These are phyloP conservation scores for Dendrocopos noguchii DNA, from an alignment of 2,113 vertebrate genomes.

Conservation along the genomic window DNA sequence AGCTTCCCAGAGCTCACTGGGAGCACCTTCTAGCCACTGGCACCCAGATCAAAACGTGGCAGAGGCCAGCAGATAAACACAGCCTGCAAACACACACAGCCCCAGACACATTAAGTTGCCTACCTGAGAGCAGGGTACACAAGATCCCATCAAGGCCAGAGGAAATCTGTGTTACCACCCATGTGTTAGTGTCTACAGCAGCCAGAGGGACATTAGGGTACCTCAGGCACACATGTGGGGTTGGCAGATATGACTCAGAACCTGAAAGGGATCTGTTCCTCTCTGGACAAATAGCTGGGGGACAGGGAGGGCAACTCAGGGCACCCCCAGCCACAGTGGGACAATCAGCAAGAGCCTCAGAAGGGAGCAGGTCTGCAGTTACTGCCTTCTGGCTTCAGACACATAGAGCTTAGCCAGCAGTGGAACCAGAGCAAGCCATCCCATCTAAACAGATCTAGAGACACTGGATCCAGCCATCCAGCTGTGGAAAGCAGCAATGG, in stretches of 20 bases:
- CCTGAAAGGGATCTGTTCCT: not conserved
- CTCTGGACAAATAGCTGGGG: not conserved
- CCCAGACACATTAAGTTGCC: not conserved
- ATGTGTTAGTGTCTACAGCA: not conserved
- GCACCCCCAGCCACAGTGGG: not conserved
- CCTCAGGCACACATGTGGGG: not conserved
- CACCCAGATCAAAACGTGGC: not conserved
- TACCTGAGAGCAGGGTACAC: not conserved
- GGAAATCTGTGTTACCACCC: not conserved
- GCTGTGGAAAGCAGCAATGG: not conserved
- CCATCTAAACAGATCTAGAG: conserved; percentile 27
- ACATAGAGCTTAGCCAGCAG: not conserved
- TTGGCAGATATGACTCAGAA: not conserved
- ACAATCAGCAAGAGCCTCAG: not conserved
- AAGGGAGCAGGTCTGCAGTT: not conserved
- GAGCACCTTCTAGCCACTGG: not conserved
- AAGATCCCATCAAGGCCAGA: not conserved
- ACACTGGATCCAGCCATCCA: not conserved
- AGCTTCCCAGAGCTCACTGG: not conserved
- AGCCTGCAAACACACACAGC: conserved; percentile 12
- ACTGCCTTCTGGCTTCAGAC: not conserved
- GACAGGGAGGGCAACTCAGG: not conserved
- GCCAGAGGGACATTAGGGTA: not conserved
- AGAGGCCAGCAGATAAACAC: conserved; percentile 10
- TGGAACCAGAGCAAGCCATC: not conserved